Base-by-base conservation (phyloP, 2,113 vertebrate species). In the Osmerus eperlanus region DNA sequence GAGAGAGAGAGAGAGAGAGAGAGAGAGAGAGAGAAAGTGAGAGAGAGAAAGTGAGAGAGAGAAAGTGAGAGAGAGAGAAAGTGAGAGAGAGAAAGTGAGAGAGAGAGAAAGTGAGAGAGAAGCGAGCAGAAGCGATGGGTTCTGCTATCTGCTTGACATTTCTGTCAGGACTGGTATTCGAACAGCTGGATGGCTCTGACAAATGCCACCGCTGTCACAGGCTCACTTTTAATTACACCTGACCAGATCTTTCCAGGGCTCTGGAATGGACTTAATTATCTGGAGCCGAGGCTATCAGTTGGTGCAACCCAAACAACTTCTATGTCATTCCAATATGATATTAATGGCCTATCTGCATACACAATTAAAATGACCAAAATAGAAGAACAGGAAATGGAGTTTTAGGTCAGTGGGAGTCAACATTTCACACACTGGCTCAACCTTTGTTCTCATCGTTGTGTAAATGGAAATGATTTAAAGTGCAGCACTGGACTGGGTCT, bases 191-290 rank as follows among this genome's bases (percentile, higher is more conserved):
- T 91, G 88, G 92, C 93, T 92, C 90, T 92, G 91, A 95, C 93
- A 98, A 99, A 98, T 98, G 95, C 92, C 97, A 97, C 74, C 68
- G 91, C 95, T 96, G 95, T 96, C 97, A 95, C 89, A 77, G 85
- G 83, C 90, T 93, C 90, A 71, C 88, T 92, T 96, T 98, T 98
- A 98, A 97, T 97, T 97, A 95, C 83, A 94, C 92, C 92, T 94
- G 93, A 93, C 89, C 89, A 90, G 90, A 79, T 89, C 88, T 91
- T 94, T 90, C 92, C 89, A 85, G 87, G 89, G 29, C 89, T 90
- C 85, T 67, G 81, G 91, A 88, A 87, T 92, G 88, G 93, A 94
- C 92, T 95, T 96, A 94, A 96, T 98, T 96, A 96, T 91, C 81
- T 86, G 86, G 87, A 89, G 85, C 88, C 89, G 72, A 66, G 84